Evolutionary conservation across 2,888 invertebrate genomes (phyloP).

Genomic region (Dichetophora obliterata): DNA sequence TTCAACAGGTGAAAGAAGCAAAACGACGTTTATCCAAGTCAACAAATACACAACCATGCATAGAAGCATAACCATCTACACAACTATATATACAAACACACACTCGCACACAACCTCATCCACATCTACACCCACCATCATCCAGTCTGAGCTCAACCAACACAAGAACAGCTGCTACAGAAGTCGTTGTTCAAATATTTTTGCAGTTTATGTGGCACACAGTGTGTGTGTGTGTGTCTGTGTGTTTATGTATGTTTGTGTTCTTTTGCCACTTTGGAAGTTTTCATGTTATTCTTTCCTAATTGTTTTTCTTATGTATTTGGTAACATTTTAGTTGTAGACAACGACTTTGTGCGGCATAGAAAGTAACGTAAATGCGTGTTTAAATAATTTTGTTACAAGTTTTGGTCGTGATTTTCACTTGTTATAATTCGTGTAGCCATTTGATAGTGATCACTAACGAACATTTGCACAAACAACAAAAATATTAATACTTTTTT

Average conservation of each 20-base stretch:
- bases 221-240: neutral
- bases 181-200: neutral
- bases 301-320: neutral
- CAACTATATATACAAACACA: neutral
- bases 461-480: no score
- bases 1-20: constrained; percentile 22
- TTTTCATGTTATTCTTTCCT: neutral
- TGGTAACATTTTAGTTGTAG: neutral
- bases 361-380: no score
- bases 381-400: no score
- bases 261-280: neutral
- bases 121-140: neutral
- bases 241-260: no score
- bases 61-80: neutral
- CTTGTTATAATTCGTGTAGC: no score
- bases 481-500: no score
- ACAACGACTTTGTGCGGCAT: no score
- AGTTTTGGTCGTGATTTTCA: no score
- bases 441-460: no score
- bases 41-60: no score
- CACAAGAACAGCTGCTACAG: neutral
- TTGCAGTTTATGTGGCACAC: neutral
- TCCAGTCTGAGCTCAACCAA: no score
- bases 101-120: neutral
- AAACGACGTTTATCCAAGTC: neutral